phyloP scores from a whole-genome alignment of 1,140 invertebrate species.

The Palaemon carinicauda region DNA sequence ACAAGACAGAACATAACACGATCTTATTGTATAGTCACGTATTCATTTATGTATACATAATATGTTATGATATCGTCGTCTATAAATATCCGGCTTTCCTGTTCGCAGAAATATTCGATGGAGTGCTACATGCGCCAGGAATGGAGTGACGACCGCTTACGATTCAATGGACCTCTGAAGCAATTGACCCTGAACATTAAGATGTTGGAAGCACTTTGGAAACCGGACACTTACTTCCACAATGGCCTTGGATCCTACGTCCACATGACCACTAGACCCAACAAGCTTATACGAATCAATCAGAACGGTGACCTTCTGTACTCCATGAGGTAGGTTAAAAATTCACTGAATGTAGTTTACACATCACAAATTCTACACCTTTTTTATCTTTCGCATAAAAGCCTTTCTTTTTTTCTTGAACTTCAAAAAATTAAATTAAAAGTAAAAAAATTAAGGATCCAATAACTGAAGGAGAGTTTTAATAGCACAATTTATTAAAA shows the following conservation, averaged over 20 bases:
- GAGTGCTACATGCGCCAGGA: constrained; percentile 74
- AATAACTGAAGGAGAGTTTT: no score
- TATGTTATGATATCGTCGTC: no score
- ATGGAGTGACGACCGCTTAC: constrained; percentile 71
- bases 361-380: background rate
- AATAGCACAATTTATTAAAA: no score
- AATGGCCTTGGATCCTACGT: constrained; percentile 73
- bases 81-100: background rate
- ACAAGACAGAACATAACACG: no score
- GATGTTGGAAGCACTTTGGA: constrained; percentile 70
- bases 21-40: no score
- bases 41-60: no score
- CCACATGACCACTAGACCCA: constrained; percentile 73
- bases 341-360: background rate
- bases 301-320: constrained; percentile 72
- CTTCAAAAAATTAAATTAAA: background rate
- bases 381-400: background rate
- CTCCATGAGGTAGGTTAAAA: constrained; percentile 70
- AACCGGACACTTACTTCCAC: constrained; percentile 74
- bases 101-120: constrained; percentile 69
- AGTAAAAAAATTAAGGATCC: no score
- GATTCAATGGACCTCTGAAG: constrained; percentile 66
- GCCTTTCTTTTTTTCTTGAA: background rate
- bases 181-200: constrained; percentile 60
- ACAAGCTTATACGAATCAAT: constrained; percentile 72